Evolutionary conservation across 2,888 invertebrate species (phyloP), one percentile per base, ranked within the genome.

Genomic region (Leptopilina syphax): DNA sequence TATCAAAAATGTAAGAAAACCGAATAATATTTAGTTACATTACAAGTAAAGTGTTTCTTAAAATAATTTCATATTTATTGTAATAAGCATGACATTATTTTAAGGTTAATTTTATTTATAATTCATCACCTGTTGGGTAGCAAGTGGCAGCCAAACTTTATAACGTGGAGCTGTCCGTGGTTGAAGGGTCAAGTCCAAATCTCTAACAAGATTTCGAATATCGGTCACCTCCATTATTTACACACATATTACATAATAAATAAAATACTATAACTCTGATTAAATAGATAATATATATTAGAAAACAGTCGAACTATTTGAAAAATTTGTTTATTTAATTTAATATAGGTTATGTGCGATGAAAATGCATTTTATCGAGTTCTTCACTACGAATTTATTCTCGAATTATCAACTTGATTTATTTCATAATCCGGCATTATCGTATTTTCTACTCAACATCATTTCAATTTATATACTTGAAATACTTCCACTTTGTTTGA

Each of bases 81-180:
- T 5, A 10, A 57, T 57, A 57, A 34, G 34, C 34, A 34, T 34
- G 34, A 34, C 3, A 34, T 34, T 34, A 34, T 34, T 34, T 4
- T 27, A 34, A 34, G 34, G 34, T 34, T 34, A 60, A 63, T 63
- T 63, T 63, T 63, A 63, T 24, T 63, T 63, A 68, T 78, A 68
- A 79, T 41, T 79, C 92, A 95, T 79, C 92, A 95, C 95, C 93
- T 98, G 98, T 92, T 97, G 97, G 24, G 97, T 96, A 70, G 95
- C 94, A 83, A 97, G 93, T 76, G 97, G 97, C 82, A 95, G 94
- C 96, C 96, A 96, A 92, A 95, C 94, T 89, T 96, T 95, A 91
- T 96, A 95, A 87, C 96, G 94, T 73, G 96, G 95, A 65, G 91
- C 90, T 57, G 88, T 88, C n/a, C 90, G 90, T 50, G 91, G 90